phyloP scores from a whole-genome alignment of 1,140 invertebrate species.

The Trachymyrmex septentrionalis region DNA sequence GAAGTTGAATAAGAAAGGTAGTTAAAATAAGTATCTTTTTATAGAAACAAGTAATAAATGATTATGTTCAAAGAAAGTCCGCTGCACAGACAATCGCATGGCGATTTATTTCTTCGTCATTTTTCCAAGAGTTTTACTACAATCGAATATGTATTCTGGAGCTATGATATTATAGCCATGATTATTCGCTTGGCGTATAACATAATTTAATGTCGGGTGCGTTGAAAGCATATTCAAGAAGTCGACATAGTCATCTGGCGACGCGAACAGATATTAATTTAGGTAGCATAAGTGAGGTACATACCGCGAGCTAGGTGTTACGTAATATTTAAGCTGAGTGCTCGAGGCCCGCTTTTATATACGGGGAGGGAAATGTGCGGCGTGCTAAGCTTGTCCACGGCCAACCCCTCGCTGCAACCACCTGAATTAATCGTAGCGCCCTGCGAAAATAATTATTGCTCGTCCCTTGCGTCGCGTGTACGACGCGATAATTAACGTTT shows the following conservation, averaged over 20 bases:
- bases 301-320: conserved; percentile 52
- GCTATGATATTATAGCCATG: not conserved
- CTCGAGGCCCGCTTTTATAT: conserved; percentile 66
- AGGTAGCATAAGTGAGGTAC: conserved; percentile 59
- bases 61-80: conserved; percentile 7
- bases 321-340: conserved; percentile 75
- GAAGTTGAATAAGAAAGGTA: not conserved
- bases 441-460: conserved; percentile 77
- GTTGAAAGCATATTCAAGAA: conserved; percentile 56
- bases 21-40: conserved; percentile 7
- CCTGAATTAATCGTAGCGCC: conserved; percentile 73
- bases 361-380: conserved; percentile 31
- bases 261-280: conserved; percentile 67
- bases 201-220: conserved; percentile 35
- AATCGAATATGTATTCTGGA: conserved; percentile 6
- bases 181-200: conserved; percentile 2
- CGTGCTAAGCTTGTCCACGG: conserved; percentile 71
- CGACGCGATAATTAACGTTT: conserved; percentile 74
- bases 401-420: conserved; percentile 62
- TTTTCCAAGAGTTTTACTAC: not conserved
- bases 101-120: not conserved
- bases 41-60: not conserved
- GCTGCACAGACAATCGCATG: not conserved
- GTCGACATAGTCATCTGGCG: conserved; percentile 47
- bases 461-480: conserved; percentile 72